Conservation (phyloP, 2,888 invertebrate species). For the Lissonota sp. region DNA sequence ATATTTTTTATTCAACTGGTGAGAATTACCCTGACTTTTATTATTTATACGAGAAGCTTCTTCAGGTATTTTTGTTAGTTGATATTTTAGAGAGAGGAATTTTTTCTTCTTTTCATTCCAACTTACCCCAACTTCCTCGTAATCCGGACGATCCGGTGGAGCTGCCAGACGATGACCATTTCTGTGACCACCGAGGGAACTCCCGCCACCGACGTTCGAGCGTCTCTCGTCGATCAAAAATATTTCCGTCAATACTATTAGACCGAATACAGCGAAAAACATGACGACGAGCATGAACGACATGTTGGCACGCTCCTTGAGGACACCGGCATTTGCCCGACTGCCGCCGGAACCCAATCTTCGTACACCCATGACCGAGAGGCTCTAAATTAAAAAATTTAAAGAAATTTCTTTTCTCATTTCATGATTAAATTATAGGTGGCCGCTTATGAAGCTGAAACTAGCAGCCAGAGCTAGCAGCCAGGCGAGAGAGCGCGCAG, state of each 20-base stretch:
- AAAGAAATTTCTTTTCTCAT: too few species aligned
- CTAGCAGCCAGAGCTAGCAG: too few species aligned
- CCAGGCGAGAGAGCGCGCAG: too few species aligned
- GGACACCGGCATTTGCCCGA: conserved; percentile 85
- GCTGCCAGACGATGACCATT: conserved; percentile 84
- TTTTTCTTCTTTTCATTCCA: conserved; percentile 8
- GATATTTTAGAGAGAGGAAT: too few species aligned
- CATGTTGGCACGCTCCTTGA: conserved; percentile 92
- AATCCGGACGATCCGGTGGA: conserved; percentile 86
- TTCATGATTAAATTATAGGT: too few species aligned
- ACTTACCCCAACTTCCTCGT: conserved; percentile 87
- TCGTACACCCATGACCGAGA: conserved; percentile 83
- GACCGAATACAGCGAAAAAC: conserved; percentile 95
- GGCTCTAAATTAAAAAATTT: too few species aligned
- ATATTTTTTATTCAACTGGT: too few species aligned
- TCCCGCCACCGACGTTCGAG: conserved; percentile 85
- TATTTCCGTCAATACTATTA: conserved; percentile 94
- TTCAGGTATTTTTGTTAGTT: background rate
- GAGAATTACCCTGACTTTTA: too few species aligned
- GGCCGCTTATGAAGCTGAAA: too few species aligned
- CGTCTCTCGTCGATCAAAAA: conserved; percentile 87
- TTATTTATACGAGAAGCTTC: too few species aligned
- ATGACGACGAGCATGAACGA: conserved; percentile 96
- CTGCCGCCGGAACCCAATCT: conserved; percentile 82
- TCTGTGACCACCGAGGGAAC: conserved; percentile 85